Base-by-base conservation (phyloP, 1,140 invertebrate species). In the Panagrolaimus sp. region DNA sequence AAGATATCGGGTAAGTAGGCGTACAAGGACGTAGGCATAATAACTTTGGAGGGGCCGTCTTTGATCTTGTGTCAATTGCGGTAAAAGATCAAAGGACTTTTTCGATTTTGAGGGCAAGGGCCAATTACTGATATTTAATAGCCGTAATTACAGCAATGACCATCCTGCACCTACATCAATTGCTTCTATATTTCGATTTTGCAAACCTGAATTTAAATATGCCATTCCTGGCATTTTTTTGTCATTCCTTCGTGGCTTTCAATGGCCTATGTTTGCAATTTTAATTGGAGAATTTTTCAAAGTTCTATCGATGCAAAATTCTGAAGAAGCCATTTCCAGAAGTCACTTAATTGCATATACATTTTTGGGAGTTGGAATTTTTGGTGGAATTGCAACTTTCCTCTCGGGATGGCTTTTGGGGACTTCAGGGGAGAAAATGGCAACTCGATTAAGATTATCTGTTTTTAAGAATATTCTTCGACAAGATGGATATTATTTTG, bases 401-500 rank as follows among this genome's bases (percentile, higher is more conserved):
- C 0, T 7, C 6, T 28, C 62, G 21, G 32, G 32, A 15, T 28
- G 21, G 21, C 9, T 24, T 0, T n/a, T 63, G 8, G 62, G 62
- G 6, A 38, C n/a, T 9, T 12, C 6, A 1, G 62, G 62, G 0
- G 26, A 63, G 9, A 63, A 26, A 15, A 43, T 38, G 4, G 62
- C 62, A 9, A 63, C 14, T 12, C 14, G 14, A n/a, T n/a, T 63
- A 6, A 7, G 32, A 38, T 24, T 63, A 28, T 7, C 21, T 28
- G 32, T 24, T 24, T 63, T 28, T 24, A 63, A 63, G 24, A 63
- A 38, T n/a, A 63, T 63, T 28, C 21, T 63, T 0, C 7, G 62
- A 32, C 62, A 63, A 63, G 62, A 63, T 26, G 62, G 24, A n/a
- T 28, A 15, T n/a, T 63, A 28, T 26, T 63, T 63, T 26, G 62